Evolutionary conservation across 2,113 vertebrate species (phyloP), one percentile per base, ranked within the genome.

Genomic region (Beaufortia kweichowensis): DNA sequence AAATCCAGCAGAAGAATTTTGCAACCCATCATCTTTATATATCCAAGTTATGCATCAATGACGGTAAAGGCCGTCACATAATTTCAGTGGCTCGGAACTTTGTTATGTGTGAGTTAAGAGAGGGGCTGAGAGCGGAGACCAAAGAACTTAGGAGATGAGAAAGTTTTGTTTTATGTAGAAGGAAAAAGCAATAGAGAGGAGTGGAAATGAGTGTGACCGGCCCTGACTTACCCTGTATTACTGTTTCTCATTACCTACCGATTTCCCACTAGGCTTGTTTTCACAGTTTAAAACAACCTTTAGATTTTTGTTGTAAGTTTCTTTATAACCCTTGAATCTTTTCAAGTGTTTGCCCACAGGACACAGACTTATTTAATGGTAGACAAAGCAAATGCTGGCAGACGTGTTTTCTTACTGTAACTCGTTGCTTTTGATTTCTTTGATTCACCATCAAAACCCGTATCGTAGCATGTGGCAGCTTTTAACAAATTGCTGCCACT

Each of bases 301-400:
- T 76, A 83, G 80, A 87, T 87, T 85, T 84, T 48, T 59, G 80
- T 88, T 87, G 83, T 74, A 80, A 66, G 79, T 84, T 85, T 72
- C 77, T 87, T 87, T 84, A 87, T 85, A 82, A 76, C 82, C 76
- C 75, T 56, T 53, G 53, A 80, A 80, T 64, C 81, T 81, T 87
- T 87, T 88, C 79, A 88, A 87, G 82, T 85, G 79, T 86, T 86
- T 87, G 82, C 81, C 73, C 80, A 75, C 69, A 80, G 79, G 78
- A 63, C 80, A 81, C 59, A 57, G 76, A 55, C 72, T 87, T 80
- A 84, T 82, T 85, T 83, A 56, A 82, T 81, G 76, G 77, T 84
- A 84, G 64, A 75, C 81, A 84, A 57, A 78, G 70, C 28, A 48
- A 66, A 59, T 1, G 26, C 15, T 62, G 46, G 6, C 43, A 50